phyloP scores from a whole-genome alignment of 2,888 invertebrate species.

The Plemyria rubiginata region DNA sequence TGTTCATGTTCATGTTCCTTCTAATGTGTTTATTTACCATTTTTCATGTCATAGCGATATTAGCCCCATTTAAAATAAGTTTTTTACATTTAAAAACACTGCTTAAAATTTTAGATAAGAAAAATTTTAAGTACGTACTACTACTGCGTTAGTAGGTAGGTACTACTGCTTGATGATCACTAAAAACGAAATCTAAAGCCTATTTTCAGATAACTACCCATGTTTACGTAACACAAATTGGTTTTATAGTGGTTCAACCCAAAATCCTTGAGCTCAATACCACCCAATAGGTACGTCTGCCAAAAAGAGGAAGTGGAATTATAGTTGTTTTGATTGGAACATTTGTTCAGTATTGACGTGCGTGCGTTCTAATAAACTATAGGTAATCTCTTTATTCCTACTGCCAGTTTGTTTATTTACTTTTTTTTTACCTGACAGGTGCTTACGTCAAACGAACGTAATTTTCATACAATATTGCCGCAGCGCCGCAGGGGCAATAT shows the following conservation, averaged over 20 bases:
- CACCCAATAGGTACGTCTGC: too few relatives aligned
- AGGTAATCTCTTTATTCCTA: not conserved
- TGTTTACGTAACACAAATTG: constrained; percentile 36
- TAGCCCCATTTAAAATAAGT: too few relatives aligned
- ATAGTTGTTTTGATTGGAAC: constrained; percentile 25
- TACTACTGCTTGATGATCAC: not conserved
- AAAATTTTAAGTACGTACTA: too few relatives aligned
- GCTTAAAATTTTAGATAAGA: too few relatives aligned
- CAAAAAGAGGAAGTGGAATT: constrained; percentile 27
- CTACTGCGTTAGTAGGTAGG: too few relatives aligned
- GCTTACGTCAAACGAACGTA: too few relatives aligned
- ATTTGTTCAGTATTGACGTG: constrained; percentile 24
- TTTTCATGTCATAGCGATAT: too few relatives aligned
- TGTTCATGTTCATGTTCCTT: too few relatives aligned
- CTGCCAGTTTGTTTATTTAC: not conserved
- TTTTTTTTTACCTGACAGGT: not conserved
- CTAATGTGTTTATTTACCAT: too few relatives aligned
- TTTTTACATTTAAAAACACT: too few relatives aligned
- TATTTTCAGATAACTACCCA: constrained; percentile 14
- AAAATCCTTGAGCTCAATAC: constrained; percentile 36
- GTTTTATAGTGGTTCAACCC: constrained; percentile 19
- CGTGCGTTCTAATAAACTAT: constrained; percentile 1
- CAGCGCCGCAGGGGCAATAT: too few relatives aligned
- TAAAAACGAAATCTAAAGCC: not conserved
- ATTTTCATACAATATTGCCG: too few relatives aligned